phyloP scores from a whole-genome alignment of 2,797 vertebrate genomes.

The Neostethus bicornis region DNA sequence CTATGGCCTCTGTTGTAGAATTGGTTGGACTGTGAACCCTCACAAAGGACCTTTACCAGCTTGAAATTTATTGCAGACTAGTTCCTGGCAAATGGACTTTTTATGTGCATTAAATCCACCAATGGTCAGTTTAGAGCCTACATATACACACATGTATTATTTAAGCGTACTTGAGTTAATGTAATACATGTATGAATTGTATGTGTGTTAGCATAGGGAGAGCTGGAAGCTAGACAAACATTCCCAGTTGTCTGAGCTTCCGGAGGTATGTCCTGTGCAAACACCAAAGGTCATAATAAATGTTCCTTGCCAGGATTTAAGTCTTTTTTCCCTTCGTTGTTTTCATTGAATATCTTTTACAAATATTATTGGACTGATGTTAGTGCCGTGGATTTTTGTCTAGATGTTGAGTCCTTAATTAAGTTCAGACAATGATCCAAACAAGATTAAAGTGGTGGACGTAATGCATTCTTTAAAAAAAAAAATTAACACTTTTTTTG shows the following conservation, averaged over 20 bases:
- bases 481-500: conserved; percentile 11
- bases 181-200: conserved; percentile 29
- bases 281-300: conserved; percentile 76
- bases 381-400: conserved; percentile 47
- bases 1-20: no score
- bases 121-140: not conserved
- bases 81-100: not conserved
- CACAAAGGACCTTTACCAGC: not conserved
- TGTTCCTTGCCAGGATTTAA: conserved; percentile 75
- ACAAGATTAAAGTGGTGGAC: conserved; percentile 11
- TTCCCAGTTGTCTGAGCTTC: conserved; percentile 85
- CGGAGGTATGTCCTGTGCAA: conserved; percentile 86
- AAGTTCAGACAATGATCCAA: conserved; percentile 29
- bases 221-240: conserved; percentile 82
- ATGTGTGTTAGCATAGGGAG: conserved; percentile 63
- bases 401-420: conserved; percentile 32
- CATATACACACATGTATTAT: conserved; percentile 19
- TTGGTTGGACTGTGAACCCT: not conserved
- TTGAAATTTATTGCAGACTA: not conserved
- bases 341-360: conserved; percentile 73
- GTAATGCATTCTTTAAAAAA: no score
- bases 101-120: not conserved
- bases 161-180: conserved; percentile 27
- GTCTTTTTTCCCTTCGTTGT: conserved; percentile 68
- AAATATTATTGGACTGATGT: conserved; percentile 71